These are phyloP conservation scores for Gastracanthus pulcherrimus DNA, from an alignment of 2,888 invertebrate species.

Conservation along the genomic window DNA sequence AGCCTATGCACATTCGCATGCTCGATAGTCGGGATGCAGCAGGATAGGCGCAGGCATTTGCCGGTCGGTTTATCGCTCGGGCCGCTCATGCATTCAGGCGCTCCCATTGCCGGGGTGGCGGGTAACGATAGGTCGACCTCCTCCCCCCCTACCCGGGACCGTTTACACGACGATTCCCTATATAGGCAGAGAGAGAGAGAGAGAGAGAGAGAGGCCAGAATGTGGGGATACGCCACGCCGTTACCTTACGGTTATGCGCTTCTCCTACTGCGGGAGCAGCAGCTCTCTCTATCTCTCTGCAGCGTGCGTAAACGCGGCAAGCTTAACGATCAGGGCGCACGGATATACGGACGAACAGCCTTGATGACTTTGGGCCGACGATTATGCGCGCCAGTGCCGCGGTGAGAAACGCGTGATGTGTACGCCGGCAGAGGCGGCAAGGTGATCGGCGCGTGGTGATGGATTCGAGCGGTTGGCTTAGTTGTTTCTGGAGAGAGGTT, in stretches of 20 bases:
- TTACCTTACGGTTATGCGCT: conserved; percentile 2
- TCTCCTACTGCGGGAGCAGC: background rate
- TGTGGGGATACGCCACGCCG: background rate
- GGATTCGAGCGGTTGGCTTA: too few species aligned
- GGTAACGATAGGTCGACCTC: conserved; percentile 5
- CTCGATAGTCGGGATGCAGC: too few species aligned
- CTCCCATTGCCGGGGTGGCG: background rate
- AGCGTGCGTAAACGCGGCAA: background rate
- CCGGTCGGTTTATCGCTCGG: conserved; percentile 22
- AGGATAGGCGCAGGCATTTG: background rate
- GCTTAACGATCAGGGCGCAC: background rate
- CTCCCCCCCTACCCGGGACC: background rate
- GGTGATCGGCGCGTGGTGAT: too few species aligned
- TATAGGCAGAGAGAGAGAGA: background rate
- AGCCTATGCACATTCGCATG: conserved; percentile 2
- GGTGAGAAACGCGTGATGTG: background rate
- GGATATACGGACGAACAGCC: too few species aligned
- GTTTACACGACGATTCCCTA: conserved; percentile 2
- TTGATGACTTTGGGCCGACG: background rate
- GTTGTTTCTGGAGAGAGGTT: too few species aligned
- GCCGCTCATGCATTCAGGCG: conserved; percentile 21
- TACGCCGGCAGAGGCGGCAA: background rate
- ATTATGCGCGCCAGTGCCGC: background rate
- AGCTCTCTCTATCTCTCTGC: background rate
- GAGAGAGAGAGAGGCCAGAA: too few species aligned